These are phyloP conservation scores for Naso thynnoides DNA, from an alignment of 2,797 vertebrate genomes.

Conservation along the genomic window DNA sequence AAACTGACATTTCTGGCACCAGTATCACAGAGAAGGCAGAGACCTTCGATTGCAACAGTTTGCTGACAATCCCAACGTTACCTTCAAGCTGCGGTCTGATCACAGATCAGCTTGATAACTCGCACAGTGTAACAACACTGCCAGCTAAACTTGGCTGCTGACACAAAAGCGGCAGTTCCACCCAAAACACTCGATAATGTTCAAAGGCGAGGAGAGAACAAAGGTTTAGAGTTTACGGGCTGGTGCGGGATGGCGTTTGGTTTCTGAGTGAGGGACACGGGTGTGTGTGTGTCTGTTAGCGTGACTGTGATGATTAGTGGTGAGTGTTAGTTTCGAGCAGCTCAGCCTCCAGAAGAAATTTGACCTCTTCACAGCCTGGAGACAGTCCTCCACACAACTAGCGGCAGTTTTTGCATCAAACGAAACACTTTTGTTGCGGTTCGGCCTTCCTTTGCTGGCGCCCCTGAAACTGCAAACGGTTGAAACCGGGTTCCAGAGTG, in stretches of 20 bases:
- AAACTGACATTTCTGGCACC: slow-evolving; percentile 38
- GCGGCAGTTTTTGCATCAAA: no score
- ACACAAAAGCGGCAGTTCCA: background rate
- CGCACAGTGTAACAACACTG: slow-evolving; percentile 1
- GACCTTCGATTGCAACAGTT: slow-evolving; percentile 21
- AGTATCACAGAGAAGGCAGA: slow-evolving; percentile 6
- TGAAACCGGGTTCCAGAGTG: no score
- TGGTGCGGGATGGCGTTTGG: slow-evolving; percentile 14
- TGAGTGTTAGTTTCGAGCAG: slow-evolving; percentile 18
- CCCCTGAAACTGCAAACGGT: no score
- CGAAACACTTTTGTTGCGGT: no score
- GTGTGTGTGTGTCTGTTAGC: background rate
- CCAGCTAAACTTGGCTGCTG: slow-evolving; percentile 13
- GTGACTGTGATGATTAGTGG: background rate
- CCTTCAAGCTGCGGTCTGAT: slow-evolving; percentile 13
- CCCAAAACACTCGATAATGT: slow-evolving; percentile 3
- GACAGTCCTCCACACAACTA: slow-evolving; percentile 16
- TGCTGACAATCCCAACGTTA: slow-evolving; percentile 40
- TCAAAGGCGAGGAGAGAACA: slow-evolving; percentile 1
- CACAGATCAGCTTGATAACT: slow-evolving; percentile 30
- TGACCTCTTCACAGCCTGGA: slow-evolving; percentile 43
- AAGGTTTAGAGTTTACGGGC: background rate
- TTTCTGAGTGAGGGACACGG: background rate
- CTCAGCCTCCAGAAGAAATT: slow-evolving; percentile 6
- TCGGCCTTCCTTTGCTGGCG: no score